Percentiles rank a stretch among this genome's conserved stretches.
These are phyloP conservation scores for Cataglyphis altisquamis DNA, from an alignment of 2,888 invertebrate species.

Conservation along the genomic window DNA sequence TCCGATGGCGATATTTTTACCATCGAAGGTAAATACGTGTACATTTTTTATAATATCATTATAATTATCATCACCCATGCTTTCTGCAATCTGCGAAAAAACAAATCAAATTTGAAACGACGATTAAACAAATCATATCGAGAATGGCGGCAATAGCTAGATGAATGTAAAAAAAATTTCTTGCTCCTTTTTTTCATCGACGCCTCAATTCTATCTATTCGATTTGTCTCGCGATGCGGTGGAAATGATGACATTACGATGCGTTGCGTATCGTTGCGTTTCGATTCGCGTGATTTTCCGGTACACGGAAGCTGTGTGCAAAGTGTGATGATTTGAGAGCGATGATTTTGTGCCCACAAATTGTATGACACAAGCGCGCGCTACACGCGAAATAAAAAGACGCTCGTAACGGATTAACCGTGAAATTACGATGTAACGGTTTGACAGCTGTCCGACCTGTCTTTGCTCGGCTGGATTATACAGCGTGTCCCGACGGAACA, in stretches of 20 bases:
- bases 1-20: constrained; percentile 84
- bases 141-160: not conserved
- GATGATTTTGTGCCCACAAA: constrained; percentile 37
- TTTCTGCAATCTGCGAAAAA: not conserved
- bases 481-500: constrained; percentile 37
- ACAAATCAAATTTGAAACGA: not conserved
- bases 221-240: constrained; percentile 15
- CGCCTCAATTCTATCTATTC: not conserved
- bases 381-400: constrained; percentile 46
- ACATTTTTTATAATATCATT: not conserved
- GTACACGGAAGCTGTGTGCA: constrained; percentile 19
- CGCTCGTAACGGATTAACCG: constrained; percentile 65
- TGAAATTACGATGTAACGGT: constrained; percentile 74
- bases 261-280: not conserved
- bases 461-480: constrained; percentile 58
- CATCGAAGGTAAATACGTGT: constrained; percentile 79
- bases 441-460: constrained; percentile 71
- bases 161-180: not conserved
- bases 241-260: not conserved
- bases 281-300: constrained; percentile 36
- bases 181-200: not conserved
- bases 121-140: not conserved
- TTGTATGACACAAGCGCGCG: constrained; percentile 42
- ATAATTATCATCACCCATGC: not conserved
- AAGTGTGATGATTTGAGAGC: constrained; percentile 33